Conservation (phyloP, 2,888 invertebrate species). For the Apeira syringaria region DNA sequence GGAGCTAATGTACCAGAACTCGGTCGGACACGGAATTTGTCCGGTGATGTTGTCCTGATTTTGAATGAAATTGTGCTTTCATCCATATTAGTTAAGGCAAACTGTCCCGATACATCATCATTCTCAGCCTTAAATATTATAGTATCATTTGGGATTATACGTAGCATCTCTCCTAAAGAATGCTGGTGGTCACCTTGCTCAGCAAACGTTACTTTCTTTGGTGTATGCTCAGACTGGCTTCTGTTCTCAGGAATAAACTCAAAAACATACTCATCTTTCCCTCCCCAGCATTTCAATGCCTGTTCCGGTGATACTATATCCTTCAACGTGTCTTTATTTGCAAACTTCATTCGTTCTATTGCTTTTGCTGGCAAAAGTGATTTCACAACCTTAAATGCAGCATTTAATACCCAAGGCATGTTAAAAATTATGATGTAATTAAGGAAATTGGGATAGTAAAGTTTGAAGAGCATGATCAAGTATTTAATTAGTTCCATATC, state of each 20-base stretch:
- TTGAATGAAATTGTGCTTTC: constrained; percentile 80
- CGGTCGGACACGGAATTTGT: constrained; percentile 96
- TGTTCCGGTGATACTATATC: constrained; percentile 90
- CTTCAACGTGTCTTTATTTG: constrained; percentile 88
- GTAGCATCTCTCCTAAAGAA: constrained; percentile 83
- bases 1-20: constrained; percentile 90
- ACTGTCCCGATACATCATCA: constrained; percentile 86
- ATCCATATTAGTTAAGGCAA: constrained; percentile 88
- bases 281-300: constrained; percentile 92
- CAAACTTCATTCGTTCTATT: constrained; percentile 93
- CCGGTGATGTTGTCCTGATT: constrained; percentile 98
- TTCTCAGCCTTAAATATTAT: constrained; percentile 87
- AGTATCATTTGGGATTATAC: constrained; percentile 86
- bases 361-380: constrained; percentile 93
- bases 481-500: constrained; percentile 96
- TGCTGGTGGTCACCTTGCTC: constrained; percentile 65
- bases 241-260: constrained; percentile 86
- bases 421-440: constrained; percentile 96
- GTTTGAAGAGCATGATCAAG: constrained; percentile 93
- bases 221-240: constrained; percentile 57
- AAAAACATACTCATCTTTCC: constrained; percentile 88
- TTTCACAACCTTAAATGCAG: constrained; percentile 96
- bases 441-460: constrained; percentile 93
- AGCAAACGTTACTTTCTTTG: constrained; percentile 75
- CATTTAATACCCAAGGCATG: constrained; percentile 97